Evolutionary conservation across 2,888 invertebrate genomes (phyloP), one percentile per base, ranked within the genome.

Genomic region (Patella depressa): DNA sequence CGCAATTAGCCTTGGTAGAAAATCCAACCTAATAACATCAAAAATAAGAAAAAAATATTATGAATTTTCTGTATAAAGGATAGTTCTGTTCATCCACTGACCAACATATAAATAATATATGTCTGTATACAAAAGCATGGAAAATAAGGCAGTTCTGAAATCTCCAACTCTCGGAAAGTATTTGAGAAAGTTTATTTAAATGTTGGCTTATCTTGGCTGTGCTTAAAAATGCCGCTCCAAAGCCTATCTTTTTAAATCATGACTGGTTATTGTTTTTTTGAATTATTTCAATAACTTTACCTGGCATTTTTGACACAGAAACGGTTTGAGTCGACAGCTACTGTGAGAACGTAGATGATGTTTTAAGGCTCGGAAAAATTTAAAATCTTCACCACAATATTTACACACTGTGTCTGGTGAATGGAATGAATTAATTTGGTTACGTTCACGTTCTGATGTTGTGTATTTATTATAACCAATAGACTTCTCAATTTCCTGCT

Each of bases 401-500:
- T 91, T 90, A 84, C 93, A 92, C 24, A 92, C 88, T 0, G 92
- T 92, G 79, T 91, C 91, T 4, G 90, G 89, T 7, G 87, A 87
- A 73, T 85, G 86, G 76, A 87, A 88, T 45, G 84, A 80, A 65
- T 65, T 24, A 24, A 65, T 65, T 65, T 65, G 19, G 45, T 87
- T 87, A 3, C 81, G 53, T 9, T 79, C 80, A 15, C 77, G 73
- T 1, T 82, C 75, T 19, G 81, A 80, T 7, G 82, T 78, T 74
- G 86, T 88, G 79, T 87, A 88, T 69, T 88, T 87, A 82, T 89
- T 90, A 81, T 89, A 88, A 65, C 88, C 88, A 79, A 98, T 96
- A 9, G 96, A 94, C 83, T 95, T 95, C 90, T 97, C 96, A 0
- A 98, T 96, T 85, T 98, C 97, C 85, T 97, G 96, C 76, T 97